Evolutionary conservation across 2,888 invertebrate genomes (phyloP).

Genomic region (Melanostoma scalare): DNA sequence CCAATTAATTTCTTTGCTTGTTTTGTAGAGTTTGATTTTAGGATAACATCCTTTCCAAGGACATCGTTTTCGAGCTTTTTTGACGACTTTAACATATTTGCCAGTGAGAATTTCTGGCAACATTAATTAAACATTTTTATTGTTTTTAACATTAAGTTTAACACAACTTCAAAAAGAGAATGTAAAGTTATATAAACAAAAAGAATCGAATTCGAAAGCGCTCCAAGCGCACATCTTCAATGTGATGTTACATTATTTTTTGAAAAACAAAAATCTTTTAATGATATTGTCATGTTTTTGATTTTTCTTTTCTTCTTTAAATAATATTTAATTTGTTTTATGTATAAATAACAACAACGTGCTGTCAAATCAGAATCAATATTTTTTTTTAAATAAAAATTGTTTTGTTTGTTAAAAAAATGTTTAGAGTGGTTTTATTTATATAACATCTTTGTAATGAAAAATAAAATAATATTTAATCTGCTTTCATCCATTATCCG

Average conservation of each 20-base stretch:
- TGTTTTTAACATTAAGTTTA: conserved; percentile 6
- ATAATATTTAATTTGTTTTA: background rate
- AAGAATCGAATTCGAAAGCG: no score
- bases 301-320: background rate
- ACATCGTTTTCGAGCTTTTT: conserved; percentile 57
- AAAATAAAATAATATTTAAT: conserved; percentile 6
- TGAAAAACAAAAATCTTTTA: conserved; percentile 5
- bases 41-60: conserved; percentile 61
- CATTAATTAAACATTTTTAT: conserved; percentile 6
- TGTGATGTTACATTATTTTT: conserved; percentile 31
- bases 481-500: background rate
- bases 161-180: background rate
- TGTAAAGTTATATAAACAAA: background rate
- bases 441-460: background rate
- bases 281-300: conserved; percentile 11
- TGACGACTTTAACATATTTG: conserved; percentile 62
- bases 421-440: conserved; percentile 27
- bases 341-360: conserved; percentile 17
- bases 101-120: conserved; percentile 57
- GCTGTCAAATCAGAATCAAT: conserved; percentile 21
- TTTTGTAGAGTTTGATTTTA: conserved; percentile 67
- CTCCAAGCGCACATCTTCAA: conserved; percentile 1
- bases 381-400: conserved; percentile 22
- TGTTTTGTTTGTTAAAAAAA: conserved; percentile 24
- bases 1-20: conserved; percentile 56